These are phyloP conservation scores for Ameiurus melas DNA, from an alignment of 2,113 vertebrate genomes.

Conservation along the genomic window DNA sequence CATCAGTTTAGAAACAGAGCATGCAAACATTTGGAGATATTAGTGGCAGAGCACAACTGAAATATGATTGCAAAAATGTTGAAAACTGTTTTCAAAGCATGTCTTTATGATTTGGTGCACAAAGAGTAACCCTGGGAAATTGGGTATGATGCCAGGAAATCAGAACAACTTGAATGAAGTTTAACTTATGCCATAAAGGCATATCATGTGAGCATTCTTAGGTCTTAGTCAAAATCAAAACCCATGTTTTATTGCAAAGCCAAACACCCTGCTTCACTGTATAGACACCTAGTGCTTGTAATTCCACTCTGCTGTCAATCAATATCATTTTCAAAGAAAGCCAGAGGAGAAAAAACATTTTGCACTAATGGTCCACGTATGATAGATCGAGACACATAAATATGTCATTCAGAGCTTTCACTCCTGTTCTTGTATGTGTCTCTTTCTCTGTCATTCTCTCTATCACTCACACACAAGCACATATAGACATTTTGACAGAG, in stretches of 20 bases:
- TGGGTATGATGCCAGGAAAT: background rate
- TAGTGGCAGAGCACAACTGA: background rate
- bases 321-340: slow-evolving; percentile 40
- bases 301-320: slow-evolving; percentile 18
- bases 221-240: background rate
- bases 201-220: background rate
- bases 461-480: slow-evolving; percentile 7
- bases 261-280: background rate
- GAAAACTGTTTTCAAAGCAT: background rate
- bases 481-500: slow-evolving; percentile 36
- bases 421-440: slow-evolving; percentile 5
- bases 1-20: background rate
- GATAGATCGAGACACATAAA: background rate
- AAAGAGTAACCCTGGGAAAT: background rate
- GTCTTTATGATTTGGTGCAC: background rate
- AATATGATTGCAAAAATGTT: background rate
- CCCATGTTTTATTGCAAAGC: background rate
- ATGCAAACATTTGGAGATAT: background rate
- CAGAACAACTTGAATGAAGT: background rate
- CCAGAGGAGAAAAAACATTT: slow-evolving; percentile 19
- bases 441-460: slow-evolving; percentile 19
- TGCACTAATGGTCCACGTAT: background rate
- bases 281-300: background rate
- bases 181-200: background rate
- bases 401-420: background rate